Evolutionary conservation across 2,888 invertebrate genomes (phyloP), one percentile per base, ranked within the genome.

Genomic region (Agrotis segetum): DNA sequence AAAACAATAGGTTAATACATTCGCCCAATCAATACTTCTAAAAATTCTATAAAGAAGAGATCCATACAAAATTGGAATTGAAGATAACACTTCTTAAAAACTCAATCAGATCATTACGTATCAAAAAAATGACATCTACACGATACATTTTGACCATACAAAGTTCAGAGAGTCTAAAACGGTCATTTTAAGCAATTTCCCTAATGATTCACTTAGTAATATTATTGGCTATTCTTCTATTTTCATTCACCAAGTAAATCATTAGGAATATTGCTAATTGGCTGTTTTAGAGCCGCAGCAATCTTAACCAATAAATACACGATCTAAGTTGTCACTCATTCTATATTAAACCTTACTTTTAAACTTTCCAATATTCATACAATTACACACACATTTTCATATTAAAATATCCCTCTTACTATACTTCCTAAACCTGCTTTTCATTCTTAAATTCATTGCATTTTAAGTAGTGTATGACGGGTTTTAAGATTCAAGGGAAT

Each of bases 391-490:
- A 52, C 46, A 40, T 53, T 72, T 66, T 49, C 49, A 40, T 72
- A 53, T 17, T 68, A 82, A 81, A 74, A 69, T 70, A 82, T 79
- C 69, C 77, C 24, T 67, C 62, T 74, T 60, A 68, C n/a, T 56
- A 63, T 60, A 70, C 68, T 21, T 14, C 17, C 40, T 62, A 66
- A 58, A 50, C 63, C 46, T 61, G 44, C 63, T 63, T 47, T 44
- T 34, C 34, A 17, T 56, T 61, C 56, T 63, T 71, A 78, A 65
- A 66, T 70, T 63, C 56, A 29, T 67, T 50, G 19, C 50, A 63
- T 73, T 58, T 52, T 72, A 61, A 70, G 77, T 81, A 86, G 87
- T 85, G 83, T 86, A 81, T 77, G 86, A 60, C 83, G 85, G 65
- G 85, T 79, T 79, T 62, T 34, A 69, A 74, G 17, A 46, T 71